Evolutionary conservation across 2,797 vertebrate species (phyloP), one percentile per base, ranked within the genome.

Genomic region (Ctenosaura bakeri): DNA sequence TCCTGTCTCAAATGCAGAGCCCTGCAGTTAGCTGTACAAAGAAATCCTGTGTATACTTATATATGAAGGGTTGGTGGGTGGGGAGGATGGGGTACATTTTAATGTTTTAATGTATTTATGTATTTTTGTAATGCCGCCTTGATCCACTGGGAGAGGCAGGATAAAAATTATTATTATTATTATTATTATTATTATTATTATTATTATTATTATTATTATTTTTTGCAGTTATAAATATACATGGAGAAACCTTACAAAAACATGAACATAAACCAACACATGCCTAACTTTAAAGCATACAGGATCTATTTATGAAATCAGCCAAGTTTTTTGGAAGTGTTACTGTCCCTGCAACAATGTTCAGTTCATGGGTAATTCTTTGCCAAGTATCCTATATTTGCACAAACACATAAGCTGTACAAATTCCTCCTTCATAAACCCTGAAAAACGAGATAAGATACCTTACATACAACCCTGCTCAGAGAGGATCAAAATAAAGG

Each of bases 401-500:
- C 4, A 64, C 8, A 42, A 32, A 69, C 32, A 13, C 2, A 32
- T 69, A 32, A 13, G 29, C 66, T 69, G 29, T 42, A 62, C 13
- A 20, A 59, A 46, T 54, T 62, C 59, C 16, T 66, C 0, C 73
- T 8, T 52, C 71, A 29, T 24, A 46, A 24, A 50, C n/a, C 1
- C 32, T 52, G 56, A 38, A 76, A 18, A 29, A 24, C 46, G 14
- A 38, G 54, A 69, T 22, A 52, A 2, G 82, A 22, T 32, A 14
- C 46, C 10, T 12, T 80, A 13, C 18, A 35, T 1, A 64, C 6
- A 88, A 91, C 7, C 52, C 83, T 26, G 2, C 59, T 29, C 42
- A 32, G 76, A 73, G 56, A 4, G 12, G 42, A 38, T 29, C 0
- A 46, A 2, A 90, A n/a, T 0, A 1, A 0, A 2, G 0, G 0